A percentile compares a stretch with the other conserved stretches of the same genome.
Evolutionary conservation across 2,113 vertebrate genomes (phyloP).

Genomic region (Sprattus sprattus): DNA sequence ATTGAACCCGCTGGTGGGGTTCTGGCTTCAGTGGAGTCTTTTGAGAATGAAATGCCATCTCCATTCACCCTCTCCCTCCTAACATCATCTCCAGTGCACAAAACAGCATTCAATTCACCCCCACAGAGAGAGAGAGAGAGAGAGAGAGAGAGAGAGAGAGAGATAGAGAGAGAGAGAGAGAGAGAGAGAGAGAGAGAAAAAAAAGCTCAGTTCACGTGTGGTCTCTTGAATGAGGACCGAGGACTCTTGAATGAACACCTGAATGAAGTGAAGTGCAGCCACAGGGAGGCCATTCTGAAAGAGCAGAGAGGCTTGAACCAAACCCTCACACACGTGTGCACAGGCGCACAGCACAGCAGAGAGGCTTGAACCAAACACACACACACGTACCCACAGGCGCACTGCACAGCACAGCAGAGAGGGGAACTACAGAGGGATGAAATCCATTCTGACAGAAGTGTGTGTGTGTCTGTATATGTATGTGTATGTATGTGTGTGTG

Average conservation of each 20-base stretch:
- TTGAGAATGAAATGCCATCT: constrained; percentile 47
- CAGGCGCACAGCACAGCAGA: not conserved
- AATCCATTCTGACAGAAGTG: not conserved
- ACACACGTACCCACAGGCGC: not conserved
- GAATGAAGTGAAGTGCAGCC: not conserved
- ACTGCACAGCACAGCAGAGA: not conserved
- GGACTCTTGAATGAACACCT: not conserved
- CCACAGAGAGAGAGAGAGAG: not conserved
- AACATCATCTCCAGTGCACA: constrained; percentile 3
- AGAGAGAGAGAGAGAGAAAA: too few species aligned
- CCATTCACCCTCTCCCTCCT: constrained; percentile 58
- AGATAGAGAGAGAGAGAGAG: constrained; percentile 9
- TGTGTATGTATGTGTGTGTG: not conserved
- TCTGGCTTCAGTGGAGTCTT: constrained; percentile 21
- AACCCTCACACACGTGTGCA: not conserved
- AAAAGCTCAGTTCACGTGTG: constrained; percentile 27
- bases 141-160: constrained; percentile 12
- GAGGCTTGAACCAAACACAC: not conserved
- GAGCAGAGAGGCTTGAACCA: not conserved
- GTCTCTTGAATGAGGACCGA: not conserved
- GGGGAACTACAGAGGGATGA: not conserved
- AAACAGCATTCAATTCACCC: not conserved
- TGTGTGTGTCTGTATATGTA: constrained; percentile 24
- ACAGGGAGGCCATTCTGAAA: not conserved
- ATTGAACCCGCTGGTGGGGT: not conserved